Conservation (phyloP, 92 coral and sea anemone genomes). For the Virgularia gustaviana region DNA sequence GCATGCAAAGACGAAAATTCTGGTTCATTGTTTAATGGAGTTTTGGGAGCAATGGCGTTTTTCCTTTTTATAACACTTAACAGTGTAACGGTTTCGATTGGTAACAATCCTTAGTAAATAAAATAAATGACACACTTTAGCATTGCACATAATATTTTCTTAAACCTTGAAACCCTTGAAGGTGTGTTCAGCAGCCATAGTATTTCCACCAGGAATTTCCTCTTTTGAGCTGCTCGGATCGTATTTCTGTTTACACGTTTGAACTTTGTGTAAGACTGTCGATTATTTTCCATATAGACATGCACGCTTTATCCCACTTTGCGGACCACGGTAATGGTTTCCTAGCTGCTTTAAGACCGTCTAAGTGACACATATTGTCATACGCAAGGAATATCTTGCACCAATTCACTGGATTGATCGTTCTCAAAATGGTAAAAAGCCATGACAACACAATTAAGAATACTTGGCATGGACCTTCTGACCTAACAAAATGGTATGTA, state of each 20-base stretch:
- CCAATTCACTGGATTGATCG: slow-evolving; percentile 2
- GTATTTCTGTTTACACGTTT: slow-evolving; percentile 42
- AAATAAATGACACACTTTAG: slow-evolving; percentile 53
- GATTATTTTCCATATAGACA: slow-evolving; percentile 46
- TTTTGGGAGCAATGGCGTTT: slow-evolving; percentile 48
- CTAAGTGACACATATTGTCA: slow-evolving; percentile 60
- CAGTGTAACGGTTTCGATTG: slow-evolving; percentile 45
- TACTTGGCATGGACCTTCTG: slow-evolving; percentile 43
- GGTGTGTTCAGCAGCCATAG: slow-evolving; percentile 52
- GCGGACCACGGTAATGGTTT: slow-evolving; percentile 41
- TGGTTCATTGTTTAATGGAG: no score
- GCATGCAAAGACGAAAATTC: no score
- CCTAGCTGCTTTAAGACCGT: slow-evolving; percentile 37
- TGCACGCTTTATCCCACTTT: slow-evolving; percentile 53
- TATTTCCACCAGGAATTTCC: slow-evolving; percentile 25
- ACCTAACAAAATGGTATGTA: slow-evolving; percentile 9
- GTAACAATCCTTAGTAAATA: slow-evolving; percentile 53
- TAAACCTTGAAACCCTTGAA: slow-evolving; percentile 50
- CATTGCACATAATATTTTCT: slow-evolving; percentile 57
- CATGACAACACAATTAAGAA: slow-evolving; percentile 26
- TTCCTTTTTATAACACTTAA: slow-evolving; percentile 40
- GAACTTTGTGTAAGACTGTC: slow-evolving; percentile 52
- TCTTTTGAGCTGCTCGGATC: slow-evolving; percentile 37
- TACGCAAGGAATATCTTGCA: slow-evolving; percentile 29
- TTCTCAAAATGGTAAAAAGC: slow-evolving; percentile 16